These are phyloP conservation scores for Xanthorhoe spadicearia DNA, from an alignment of 2,888 invertebrate species.

Conservation along the genomic window DNA sequence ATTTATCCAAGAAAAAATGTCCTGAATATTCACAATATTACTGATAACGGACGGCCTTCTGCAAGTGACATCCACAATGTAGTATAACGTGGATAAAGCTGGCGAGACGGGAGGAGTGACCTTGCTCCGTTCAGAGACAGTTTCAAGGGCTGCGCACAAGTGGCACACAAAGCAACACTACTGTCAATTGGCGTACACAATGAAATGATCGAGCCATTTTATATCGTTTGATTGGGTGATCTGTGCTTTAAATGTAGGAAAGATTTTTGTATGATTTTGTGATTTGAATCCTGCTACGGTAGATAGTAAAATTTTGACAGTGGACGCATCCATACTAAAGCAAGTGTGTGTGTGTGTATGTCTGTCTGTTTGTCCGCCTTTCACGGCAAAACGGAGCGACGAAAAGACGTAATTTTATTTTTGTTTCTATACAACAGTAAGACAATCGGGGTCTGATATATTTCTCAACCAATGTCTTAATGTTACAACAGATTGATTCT, in stretches of 20 bases:
- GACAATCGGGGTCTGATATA: too few species aligned
- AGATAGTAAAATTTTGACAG: too few species aligned
- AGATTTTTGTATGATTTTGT: not conserved
- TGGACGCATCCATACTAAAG: too few species aligned
- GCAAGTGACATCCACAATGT: not conserved
- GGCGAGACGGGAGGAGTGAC: constrained; percentile 7
- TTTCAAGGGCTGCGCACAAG: constrained; percentile 5
- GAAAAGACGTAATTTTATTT: too few species aligned
- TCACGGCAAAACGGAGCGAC: too few species aligned
- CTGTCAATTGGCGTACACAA: not conserved
- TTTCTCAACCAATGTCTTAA: too few species aligned
- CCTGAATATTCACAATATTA: not conserved
- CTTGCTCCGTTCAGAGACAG: constrained; percentile 10
- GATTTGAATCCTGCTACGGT: not conserved
- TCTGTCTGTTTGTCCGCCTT: too few species aligned
- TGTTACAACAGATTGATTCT: too few species aligned
- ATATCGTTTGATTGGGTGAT: not conserved
- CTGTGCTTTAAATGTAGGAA: not conserved
- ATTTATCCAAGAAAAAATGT: not conserved
- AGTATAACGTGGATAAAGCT: constrained; percentile 6
- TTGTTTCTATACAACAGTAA: too few species aligned
- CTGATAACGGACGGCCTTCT: constrained; percentile 6
- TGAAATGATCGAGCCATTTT: not conserved
- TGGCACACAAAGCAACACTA: not conserved
- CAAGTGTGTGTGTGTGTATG: too few species aligned